phyloP scores from a whole-genome alignment of 2,888 invertebrate species.

The Watsonalla cultraria region DNA sequence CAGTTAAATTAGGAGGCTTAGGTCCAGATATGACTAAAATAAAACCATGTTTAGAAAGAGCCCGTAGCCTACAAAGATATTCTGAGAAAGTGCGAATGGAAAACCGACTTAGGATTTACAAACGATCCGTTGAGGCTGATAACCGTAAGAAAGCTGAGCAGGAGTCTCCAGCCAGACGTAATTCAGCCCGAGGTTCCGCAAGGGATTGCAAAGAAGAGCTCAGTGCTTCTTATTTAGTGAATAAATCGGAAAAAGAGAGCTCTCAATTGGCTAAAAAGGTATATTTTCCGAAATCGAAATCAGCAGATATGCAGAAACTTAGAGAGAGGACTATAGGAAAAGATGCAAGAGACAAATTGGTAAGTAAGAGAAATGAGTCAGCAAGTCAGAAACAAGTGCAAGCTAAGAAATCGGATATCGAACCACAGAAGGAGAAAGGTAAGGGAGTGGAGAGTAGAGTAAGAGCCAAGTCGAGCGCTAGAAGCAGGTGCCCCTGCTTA shows the following conservation, averaged over 20 bases:
- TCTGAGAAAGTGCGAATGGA: slow-evolving; percentile 71
- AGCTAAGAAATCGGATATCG: slow-evolving; percentile 8
- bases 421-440: slow-evolving; percentile 14
- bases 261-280: slow-evolving; percentile 23
- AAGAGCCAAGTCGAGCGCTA: slow-evolving; percentile 34
- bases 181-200: slow-evolving; percentile 18
- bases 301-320: slow-evolving; percentile 32
- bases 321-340: slow-evolving; percentile 18
- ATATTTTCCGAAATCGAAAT: slow-evolving; percentile 37
- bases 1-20: slow-evolving; percentile 59
- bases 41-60: slow-evolving; percentile 64
- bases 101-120: slow-evolving; percentile 65
- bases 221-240: slow-evolving; percentile 52
- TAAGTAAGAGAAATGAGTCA: slow-evolving; percentile 13
- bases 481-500: slow-evolving; percentile 32
- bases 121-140: slow-evolving; percentile 48
- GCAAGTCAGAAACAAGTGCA: slow-evolving; percentile 5
- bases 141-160: slow-evolving; percentile 36
- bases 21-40: slow-evolving; percentile 67
- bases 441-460: slow-evolving; percentile 13
- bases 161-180: slow-evolving; percentile 22
- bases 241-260: slow-evolving; percentile 42
- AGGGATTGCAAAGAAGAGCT: slow-evolving; percentile 22
- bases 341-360: slow-evolving; percentile 12
- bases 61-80: slow-evolving; percentile 68